Evolutionary conservation across 2,113 vertebrate genomes (phyloP).

Genomic region (Amblyopsis rosae): DNA sequence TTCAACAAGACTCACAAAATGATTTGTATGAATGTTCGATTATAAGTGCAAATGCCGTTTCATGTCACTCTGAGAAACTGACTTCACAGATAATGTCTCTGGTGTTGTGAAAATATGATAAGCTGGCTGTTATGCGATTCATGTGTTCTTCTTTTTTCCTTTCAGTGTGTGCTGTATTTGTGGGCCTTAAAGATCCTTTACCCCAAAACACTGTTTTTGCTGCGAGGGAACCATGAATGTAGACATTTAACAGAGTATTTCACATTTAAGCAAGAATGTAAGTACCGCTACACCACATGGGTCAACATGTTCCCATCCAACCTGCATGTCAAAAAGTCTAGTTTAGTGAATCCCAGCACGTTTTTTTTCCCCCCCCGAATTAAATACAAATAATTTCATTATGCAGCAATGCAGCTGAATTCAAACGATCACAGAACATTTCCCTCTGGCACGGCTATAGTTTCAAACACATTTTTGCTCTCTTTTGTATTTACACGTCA

Average conservation of each 20-base stretch:
- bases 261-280: slow-evolving; percentile 99
- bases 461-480: slow-evolving; percentile 38
- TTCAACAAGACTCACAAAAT: slow-evolving; percentile 27
- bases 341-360: slow-evolving; percentile 14
- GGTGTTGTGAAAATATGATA: slow-evolving; percentile 7
- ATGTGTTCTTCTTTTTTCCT: slow-evolving; percentile 38
- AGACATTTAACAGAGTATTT: slow-evolving; percentile 99
- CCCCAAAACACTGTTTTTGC: slow-evolving; percentile 99
- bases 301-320: not conserved
- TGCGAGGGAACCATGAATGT: slow-evolving; percentile 99
- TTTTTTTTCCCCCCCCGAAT: slow-evolving; percentile 27
- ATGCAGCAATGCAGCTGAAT: slow-evolving; percentile 29
- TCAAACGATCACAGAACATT: slow-evolving; percentile 34
- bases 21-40: slow-evolving; percentile 53
- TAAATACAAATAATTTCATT: slow-evolving; percentile 42
- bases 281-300: slow-evolving; percentile 72
- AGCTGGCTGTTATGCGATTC: slow-evolving; percentile 19
- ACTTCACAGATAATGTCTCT: slow-evolving; percentile 18
- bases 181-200: slow-evolving; percentile 99
- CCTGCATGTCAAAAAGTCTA: slow-evolving; percentile 5
- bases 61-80: slow-evolving; percentile 23
- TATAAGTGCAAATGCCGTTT: slow-evolving; percentile 25
- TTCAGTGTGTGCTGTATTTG: slow-evolving; percentile 98
- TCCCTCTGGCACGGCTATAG: slow-evolving; percentile 31
- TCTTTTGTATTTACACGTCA: slow-evolving; percentile 74